Evolutionary conservation across 2,888 invertebrate genomes (phyloP).

Genomic region (Drosophila melanosoma): DNA sequence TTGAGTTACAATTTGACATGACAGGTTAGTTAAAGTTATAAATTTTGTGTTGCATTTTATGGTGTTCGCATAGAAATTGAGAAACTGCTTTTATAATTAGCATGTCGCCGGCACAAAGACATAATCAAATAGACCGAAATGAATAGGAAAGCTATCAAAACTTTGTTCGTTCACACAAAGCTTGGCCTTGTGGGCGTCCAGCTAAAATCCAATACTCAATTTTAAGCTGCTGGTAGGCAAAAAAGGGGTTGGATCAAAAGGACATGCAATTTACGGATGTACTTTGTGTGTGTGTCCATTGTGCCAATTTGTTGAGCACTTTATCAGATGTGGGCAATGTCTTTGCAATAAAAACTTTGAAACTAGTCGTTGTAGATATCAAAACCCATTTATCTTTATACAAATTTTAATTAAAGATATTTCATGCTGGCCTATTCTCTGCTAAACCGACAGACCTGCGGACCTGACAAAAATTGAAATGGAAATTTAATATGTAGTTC

Average conservation of each 20-base stretch:
- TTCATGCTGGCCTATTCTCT: slow-evolving; percentile 75
- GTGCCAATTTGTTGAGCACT: slow-evolving; percentile 67
- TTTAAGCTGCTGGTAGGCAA: slow-evolving; percentile 69
- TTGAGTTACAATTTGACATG: background rate
- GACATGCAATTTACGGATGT: slow-evolving; percentile 3
- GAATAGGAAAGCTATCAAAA: slow-evolving; percentile 67
- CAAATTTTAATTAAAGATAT: slow-evolving; percentile 76
- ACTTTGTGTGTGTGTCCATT: slow-evolving; percentile 49
- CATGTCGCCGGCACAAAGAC: slow-evolving; percentile 31
- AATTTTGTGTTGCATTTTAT: slow-evolving; percentile 2
- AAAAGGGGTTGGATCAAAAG: background rate
- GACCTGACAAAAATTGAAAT: slow-evolving; percentile 32
- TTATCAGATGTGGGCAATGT: slow-evolving; percentile 54
- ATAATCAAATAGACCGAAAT: slow-evolving; percentile 48
- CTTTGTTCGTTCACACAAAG: slow-evolving; percentile 52
- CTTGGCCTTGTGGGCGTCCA: slow-evolving; percentile 45
- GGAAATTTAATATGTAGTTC: slow-evolving; percentile 53
- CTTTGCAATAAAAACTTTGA: slow-evolving; percentile 72
- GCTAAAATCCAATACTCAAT: slow-evolving; percentile 48
- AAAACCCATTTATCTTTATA: slow-evolving; percentile 79
- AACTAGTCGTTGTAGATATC: slow-evolving; percentile 65
- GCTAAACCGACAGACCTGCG: slow-evolving; percentile 16
- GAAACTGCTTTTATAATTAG: slow-evolving; percentile 33
- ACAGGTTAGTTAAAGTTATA: background rate
- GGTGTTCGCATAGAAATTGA: slow-evolving; percentile 19